Base-by-base conservation (phyloP, 2,797 vertebrate species). In the Gymnoscopelus braueri region DNA sequence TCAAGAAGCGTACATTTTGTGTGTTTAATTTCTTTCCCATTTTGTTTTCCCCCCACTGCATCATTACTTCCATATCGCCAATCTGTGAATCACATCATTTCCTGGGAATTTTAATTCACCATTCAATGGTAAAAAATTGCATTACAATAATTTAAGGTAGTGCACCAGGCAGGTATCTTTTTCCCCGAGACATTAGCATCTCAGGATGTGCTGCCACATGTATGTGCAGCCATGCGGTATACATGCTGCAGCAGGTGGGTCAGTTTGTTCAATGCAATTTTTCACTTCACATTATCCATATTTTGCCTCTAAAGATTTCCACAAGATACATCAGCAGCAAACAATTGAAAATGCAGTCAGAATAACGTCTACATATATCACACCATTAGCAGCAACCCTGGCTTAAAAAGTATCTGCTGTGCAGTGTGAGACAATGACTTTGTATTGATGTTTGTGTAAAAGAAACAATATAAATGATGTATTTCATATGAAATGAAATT, bases 391-490 rank as follows among this genome's bases (percentile, higher is more conserved):
- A 71, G 87, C 71, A 84, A 80, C 80, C 60, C 55, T 60, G 29
- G 53, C 60, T 57, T 48, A 66, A 84, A 82, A 63, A 71, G 35
- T 74, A 63, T 70, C 62, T 69, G 71, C 65, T 64, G 69, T 60
- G 71, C 56, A 62, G 61, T 68, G 72, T 75, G 60, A 66, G 23
- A 5, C 66, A 61, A 73, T 72, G 60, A 63, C 69, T 71, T 65
- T 53, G 64, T 80, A 89, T 82, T 84, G 82, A 84, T 84, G 65
- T 76, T 80, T 88, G 79, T 77, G 67, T 87, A 82, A 85, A 84
- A 85, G 39, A 79, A 75, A 79, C 80, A 75, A 64, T 85, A 90
- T 85, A 86, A 86, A 90, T 90, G 81, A 87, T 87, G 71, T 50
- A 84, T 80, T 86, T 81, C 69, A 79, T 80, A 77, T 67, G 3